phyloP scores from a whole-genome alignment of 2,113 vertebrate genomes.

The Tonatia bakeri region DNA sequence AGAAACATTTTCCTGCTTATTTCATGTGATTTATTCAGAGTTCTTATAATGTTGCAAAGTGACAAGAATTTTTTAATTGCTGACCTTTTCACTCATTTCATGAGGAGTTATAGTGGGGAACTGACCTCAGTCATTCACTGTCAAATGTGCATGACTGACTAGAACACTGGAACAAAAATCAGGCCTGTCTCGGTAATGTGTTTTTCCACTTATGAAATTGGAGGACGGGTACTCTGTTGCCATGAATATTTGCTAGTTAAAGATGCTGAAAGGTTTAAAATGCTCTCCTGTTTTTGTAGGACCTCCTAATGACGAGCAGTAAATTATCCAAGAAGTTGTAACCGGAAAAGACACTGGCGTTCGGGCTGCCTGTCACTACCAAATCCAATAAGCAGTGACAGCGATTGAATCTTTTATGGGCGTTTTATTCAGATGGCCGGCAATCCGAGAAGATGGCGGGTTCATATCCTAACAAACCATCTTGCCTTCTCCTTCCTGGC shows the following conservation, averaged over 20 bases:
- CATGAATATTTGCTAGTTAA: conserved; percentile 52
- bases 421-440: too few relatives aligned
- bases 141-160: conserved; percentile 36
- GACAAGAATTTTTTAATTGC: conserved; percentile 10
- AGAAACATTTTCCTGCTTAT: conserved; percentile 36
- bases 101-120: conserved; percentile 25
- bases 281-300: conserved; percentile 35
- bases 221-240: conserved; percentile 43
- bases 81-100: conserved; percentile 25
- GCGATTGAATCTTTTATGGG: too few relatives aligned
- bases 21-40: conserved; percentile 26
- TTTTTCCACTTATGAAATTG: conserved; percentile 47
- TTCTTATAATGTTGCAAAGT: conserved; percentile 12
- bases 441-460: too few relatives aligned
- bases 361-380: too few relatives aligned
- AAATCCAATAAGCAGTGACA: too few relatives aligned
- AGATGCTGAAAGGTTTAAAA: conserved; percentile 42
- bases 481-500: too few relatives aligned
- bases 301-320: conserved; percentile 28
- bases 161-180: neutral
- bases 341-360: too few relatives aligned
- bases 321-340: conserved; percentile 36
- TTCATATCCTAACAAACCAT: too few relatives aligned
- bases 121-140: neutral
- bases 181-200: conserved; percentile 17